Base-by-base conservation (phyloP, 1,140 invertebrate species). In the Metopolophium dirhodum region DNA sequence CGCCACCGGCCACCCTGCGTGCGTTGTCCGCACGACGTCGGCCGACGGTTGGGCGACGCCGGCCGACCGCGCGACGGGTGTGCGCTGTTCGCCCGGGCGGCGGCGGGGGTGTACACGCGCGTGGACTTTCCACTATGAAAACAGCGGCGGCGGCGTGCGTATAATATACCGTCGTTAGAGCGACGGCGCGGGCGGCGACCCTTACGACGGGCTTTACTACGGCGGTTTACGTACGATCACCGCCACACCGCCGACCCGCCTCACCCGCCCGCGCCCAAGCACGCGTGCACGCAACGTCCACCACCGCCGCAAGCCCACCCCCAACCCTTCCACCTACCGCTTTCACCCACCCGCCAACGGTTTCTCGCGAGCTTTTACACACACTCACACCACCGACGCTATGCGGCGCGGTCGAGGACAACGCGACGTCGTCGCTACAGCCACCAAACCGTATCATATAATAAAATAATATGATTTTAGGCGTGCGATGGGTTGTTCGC, bases 231-330 rank as follows among this genome's bases (percentile, higher is more conserved):
- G 85, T 86, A 47, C 85, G 77, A 83, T 37, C 77, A 30, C 85
- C 41, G 9, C 37, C 83, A 26, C 37, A 7, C 41, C 41, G 37
- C 85, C 45, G 41, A 7, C 22, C 23, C 41, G 3, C 41, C 35
- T 22, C 20, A 18, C 41, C 85, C 37, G 7, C n/a, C 18, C 35
- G 35, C 1, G 77, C 7, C 7, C 22, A 61, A 35, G 7, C n/a
- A 85, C 37, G 37, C 82, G 82, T 83, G 82, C 82, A 83, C 82
- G 82, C 82, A 83, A 83, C 82, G 82, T 83, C 82, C 82, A 83
- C 82, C 37, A 23, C 82, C 7, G 82, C 82, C 41, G 41, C 41
- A 41, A 41, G 41, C 41, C 41, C 49, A 3, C 49, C 49, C 8
- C 49, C 49, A 18, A 11, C 14, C 49, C 35, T 18, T 35, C 82